phyloP scores from a whole-genome alignment of 2,113 vertebrate genomes.

The human (Homo sapiens) region GRCh38 chr12:128121501-128122000 shows the following conservation, averaged over 20 bases:
- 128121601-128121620: no score
- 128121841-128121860: rapidly evolving
- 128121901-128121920: no score
- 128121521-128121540: neutral
- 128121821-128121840: rapidly evolving
- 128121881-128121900: rapidly evolving
- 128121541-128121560: neutral
- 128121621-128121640: no score
- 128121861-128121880: rapidly evolving
- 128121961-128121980: neutral
- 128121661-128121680: rapidly evolving
- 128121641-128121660: neutral
- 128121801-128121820: neutral
- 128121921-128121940: neutral
- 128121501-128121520: neutral
- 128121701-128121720: rapidly evolving
- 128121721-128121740: rapidly evolving
- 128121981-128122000: neutral
- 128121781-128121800: no score
- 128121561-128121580: rapidly evolving
- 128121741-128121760: rapidly evolving
- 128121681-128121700: neutral
- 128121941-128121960: neutral
- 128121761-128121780: neutral
- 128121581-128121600: neutral